phyloP scores from a whole-genome alignment of 2,113 vertebrate genomes.

The Drymodes brunneopygia region DNA sequence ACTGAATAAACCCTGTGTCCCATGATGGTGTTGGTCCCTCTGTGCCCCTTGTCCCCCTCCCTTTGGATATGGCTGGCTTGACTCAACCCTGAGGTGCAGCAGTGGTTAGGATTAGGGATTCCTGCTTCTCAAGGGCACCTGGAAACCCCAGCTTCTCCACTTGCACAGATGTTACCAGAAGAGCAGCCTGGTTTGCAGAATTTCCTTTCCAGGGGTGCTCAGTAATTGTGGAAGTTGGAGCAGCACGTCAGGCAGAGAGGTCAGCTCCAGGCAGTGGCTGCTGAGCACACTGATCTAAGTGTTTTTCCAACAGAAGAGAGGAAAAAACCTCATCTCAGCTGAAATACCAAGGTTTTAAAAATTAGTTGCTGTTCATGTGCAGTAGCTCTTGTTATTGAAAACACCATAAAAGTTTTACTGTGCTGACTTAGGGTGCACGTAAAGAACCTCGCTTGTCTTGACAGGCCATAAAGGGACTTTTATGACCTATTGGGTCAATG shows the following conservation, averaged over 20 bases:
- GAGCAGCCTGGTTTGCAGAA: not conserved
- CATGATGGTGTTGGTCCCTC: fast-evolving
- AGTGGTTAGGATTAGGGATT: not conserved
- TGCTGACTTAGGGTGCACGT: conserved; percentile 46
- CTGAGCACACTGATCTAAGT: not conserved
- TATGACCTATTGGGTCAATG: conserved; percentile 51
- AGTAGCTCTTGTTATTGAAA: conserved; percentile 64
- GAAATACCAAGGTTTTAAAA: conserved; percentile 40
- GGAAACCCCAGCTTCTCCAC: not conserved
- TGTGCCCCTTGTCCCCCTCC: not conserved
- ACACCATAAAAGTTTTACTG: conserved; percentile 64
- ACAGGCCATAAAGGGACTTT: conserved; percentile 61
- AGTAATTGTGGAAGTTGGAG: not conserved
- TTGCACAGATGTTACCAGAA: not conserved
- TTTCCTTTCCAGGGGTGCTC: not conserved
- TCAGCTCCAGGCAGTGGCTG: not conserved
- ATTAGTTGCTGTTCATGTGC: conserved; percentile 40
- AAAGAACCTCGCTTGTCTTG: conserved; percentile 48
- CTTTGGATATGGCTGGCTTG: fast-evolving
- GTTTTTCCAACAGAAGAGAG: not conserved
- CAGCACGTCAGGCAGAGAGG: not conserved
- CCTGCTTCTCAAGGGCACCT: not conserved
- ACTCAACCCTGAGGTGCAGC: not conserved
- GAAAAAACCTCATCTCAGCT: not conserved
- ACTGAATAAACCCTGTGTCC: not conserved